Percentiles rank a stretch among this genome's conserved stretches.
These are phyloP conservation scores for Enteromius viviparus DNA, from an alignment of 2,797 vertebrate genomes.

Conservation along the genomic window DNA sequence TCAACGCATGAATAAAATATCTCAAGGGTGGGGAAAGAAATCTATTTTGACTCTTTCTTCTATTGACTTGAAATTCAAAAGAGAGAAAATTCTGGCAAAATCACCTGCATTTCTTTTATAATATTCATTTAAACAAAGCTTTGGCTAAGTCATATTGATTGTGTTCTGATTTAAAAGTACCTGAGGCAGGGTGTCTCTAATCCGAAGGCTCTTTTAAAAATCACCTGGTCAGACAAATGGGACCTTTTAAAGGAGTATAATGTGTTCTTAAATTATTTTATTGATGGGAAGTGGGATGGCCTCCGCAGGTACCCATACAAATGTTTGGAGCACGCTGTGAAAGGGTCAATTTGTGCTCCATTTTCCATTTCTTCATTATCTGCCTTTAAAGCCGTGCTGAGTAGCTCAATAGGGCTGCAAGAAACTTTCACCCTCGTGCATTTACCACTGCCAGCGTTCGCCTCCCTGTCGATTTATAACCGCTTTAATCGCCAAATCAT, in stretches of 20 bases:
- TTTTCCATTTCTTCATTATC: conserved; percentile 95
- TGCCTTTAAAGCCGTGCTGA: conserved; percentile 86
- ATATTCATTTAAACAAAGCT: conserved; percentile 79
- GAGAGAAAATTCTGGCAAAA: conserved; percentile 51
- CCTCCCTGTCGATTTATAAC: conserved; percentile 80
- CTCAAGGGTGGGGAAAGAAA: background rate
- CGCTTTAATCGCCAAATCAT: conserved; percentile 71
- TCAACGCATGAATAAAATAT: conserved; percentile 30
- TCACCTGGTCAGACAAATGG: conserved; percentile 99
- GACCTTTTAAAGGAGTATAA: conserved; percentile 96
- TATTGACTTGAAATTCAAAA: conserved; percentile 73
- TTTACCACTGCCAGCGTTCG: conserved; percentile 79
- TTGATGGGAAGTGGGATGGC: conserved; percentile 92
- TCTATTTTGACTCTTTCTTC: conserved; percentile 60
- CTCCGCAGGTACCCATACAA: conserved; percentile 94
- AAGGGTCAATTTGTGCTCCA: conserved; percentile 98
- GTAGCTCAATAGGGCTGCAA: conserved; percentile 83
- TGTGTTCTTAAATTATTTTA: conserved; percentile 99
- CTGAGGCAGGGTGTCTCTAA: conserved; percentile 84
- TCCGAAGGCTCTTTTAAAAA: conserved; percentile 95
- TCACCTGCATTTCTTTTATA: conserved; percentile 71
- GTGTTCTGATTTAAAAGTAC: conserved; percentile 86
- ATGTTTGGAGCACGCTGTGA: conserved; percentile 91
- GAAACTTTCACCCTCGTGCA: conserved; percentile 83
- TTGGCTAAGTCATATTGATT: conserved; percentile 80